Percentiles rank a stretch among this genome's conserved stretches.
These are phyloP conservation scores for Apodemia duryi DNA, from an alignment of 2,888 invertebrate species.

Conservation along the genomic window DNA sequence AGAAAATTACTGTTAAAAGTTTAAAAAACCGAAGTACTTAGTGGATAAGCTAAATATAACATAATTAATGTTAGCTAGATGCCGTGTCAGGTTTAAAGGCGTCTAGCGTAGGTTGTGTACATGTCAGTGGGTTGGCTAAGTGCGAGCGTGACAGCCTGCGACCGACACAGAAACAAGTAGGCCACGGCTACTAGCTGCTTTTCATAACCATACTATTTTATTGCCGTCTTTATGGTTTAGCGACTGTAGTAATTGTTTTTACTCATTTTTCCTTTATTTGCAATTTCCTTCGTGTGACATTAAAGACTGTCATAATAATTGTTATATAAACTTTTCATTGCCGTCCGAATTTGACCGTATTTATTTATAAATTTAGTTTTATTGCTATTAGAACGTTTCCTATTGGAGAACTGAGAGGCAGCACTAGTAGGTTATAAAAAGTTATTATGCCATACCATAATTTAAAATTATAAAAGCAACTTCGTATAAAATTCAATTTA, in stretches of 20 bases:
- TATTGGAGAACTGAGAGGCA: slow-evolving; percentile 44
- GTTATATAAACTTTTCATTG: too few species aligned
- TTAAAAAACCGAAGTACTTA: too few species aligned
- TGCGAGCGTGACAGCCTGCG: slow-evolving; percentile 34
- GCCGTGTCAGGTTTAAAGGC: slow-evolving; percentile 23
- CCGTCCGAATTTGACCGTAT: too few species aligned
- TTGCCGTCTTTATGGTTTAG: slow-evolving; percentile 25
- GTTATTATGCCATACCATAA: slow-evolving; percentile 58
- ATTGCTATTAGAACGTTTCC: slow-evolving; percentile 51
- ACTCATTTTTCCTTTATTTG: background rate
- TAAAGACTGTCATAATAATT: too few species aligned
- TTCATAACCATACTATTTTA: slow-evolving; percentile 41
- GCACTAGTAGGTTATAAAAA: slow-evolving; percentile 53
- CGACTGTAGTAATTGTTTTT: slow-evolving; percentile 14
- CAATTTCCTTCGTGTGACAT: too few species aligned
- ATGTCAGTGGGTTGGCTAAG: slow-evolving; percentile 33
- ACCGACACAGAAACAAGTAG: slow-evolving; percentile 46
- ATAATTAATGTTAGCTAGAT: background rate
- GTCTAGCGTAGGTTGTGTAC: slow-evolving; percentile 38
- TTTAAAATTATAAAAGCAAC: slow-evolving; percentile 51
- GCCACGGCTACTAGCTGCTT: slow-evolving; percentile 53
- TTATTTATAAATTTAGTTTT: too few species aligned
- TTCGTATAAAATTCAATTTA: slow-evolving; percentile 20
- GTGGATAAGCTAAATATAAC: too few species aligned
- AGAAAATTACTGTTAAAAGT: too few species aligned